These are phyloP conservation scores for Agriotes lineatus DNA, from an alignment of 2,888 invertebrate genomes.

Conservation along the genomic window DNA sequence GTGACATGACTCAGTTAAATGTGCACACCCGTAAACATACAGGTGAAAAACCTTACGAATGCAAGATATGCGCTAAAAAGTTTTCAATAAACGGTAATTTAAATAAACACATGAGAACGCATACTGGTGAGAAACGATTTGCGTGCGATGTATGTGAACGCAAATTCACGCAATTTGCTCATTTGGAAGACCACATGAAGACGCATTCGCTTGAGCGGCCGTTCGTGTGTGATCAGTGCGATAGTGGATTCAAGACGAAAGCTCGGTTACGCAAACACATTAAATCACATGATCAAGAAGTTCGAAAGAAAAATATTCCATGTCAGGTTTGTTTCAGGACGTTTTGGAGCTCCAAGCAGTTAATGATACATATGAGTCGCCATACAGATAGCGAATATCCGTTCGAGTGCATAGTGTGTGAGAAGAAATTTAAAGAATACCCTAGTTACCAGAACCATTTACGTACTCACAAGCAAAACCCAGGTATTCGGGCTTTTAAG, in stretches of 20 bases:
- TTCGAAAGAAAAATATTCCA: conserved; percentile 53
- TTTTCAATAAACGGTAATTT: conserved; percentile 63
- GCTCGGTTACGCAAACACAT: conserved; percentile 58
- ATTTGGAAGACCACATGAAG: conserved; percentile 60
- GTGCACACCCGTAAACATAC: conserved; percentile 60
- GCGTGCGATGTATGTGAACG: conserved; percentile 59
- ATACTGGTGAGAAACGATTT: conserved; percentile 57
- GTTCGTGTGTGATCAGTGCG: conserved; percentile 59
- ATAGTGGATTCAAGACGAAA: conserved; percentile 59
- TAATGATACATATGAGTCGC: conserved; percentile 55
- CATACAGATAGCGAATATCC: conserved; percentile 54
- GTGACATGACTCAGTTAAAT: conserved; percentile 60
- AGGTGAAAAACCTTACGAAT: conserved; percentile 61
- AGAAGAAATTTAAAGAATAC: conserved; percentile 56
- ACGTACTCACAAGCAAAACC: conserved; percentile 51
- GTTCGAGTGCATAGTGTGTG: conserved; percentile 58
- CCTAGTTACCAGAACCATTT: conserved; percentile 54
- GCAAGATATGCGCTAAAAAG: conserved; percentile 57
- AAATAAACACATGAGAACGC: conserved; percentile 60
- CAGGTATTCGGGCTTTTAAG: conserved; percentile 53
- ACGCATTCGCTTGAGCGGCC: conserved; percentile 60
- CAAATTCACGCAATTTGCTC: conserved; percentile 61
- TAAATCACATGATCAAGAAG: conserved; percentile 53
- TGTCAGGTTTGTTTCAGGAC: conserved; percentile 57
- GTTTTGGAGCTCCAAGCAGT: conserved; percentile 56